A percentile compares a stretch with the other conserved stretches of the same genome.
phyloP scores from a whole-genome alignment of 2,888 invertebrate genomes.

The Frankliniella fusca region DNA sequence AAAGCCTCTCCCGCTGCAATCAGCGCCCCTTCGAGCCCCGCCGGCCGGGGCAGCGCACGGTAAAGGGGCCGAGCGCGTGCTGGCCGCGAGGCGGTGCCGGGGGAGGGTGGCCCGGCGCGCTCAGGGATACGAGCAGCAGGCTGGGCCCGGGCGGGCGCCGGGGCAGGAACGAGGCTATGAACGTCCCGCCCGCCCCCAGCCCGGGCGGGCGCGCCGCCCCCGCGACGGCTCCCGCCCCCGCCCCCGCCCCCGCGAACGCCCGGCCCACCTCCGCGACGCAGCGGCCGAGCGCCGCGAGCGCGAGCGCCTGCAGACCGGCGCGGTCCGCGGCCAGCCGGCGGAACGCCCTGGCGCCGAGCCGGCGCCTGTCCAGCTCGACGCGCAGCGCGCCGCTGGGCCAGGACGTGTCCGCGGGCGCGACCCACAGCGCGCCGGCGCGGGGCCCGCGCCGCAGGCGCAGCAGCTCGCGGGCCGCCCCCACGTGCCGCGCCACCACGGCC shows the following conservation, averaged over 20 bases:
- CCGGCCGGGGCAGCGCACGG: neutral
- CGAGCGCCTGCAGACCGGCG: neutral
- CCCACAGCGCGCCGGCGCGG: neutral
- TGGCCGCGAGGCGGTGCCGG: neutral
- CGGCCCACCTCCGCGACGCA: neutral
- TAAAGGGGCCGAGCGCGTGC: neutral
- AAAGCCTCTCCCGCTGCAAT: too few relatives aligned
- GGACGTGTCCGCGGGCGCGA: neutral
- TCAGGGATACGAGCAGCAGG: neutral
- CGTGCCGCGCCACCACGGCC: neutral
- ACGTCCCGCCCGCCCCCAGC: neutral
- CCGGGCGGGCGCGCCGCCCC: neutral
- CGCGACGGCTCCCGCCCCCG: neutral
- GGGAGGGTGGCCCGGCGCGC: neutral
- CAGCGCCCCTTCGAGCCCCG: too few relatives aligned
- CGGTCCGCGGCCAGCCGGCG: neutral
- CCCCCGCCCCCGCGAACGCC: neutral
- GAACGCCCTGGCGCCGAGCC: neutral
- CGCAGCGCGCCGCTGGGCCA: neutral
- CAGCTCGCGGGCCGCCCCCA: neutral
- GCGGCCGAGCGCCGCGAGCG: neutral
- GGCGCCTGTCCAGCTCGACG: neutral
- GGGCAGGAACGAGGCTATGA: neutral
- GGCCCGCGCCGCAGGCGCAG: neutral
- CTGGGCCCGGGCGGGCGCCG: neutral